Evolutionary conservation across 2,888 invertebrate species (phyloP), one percentile per base, ranked within the genome.

Genomic region (Sacculina carcini): DNA sequence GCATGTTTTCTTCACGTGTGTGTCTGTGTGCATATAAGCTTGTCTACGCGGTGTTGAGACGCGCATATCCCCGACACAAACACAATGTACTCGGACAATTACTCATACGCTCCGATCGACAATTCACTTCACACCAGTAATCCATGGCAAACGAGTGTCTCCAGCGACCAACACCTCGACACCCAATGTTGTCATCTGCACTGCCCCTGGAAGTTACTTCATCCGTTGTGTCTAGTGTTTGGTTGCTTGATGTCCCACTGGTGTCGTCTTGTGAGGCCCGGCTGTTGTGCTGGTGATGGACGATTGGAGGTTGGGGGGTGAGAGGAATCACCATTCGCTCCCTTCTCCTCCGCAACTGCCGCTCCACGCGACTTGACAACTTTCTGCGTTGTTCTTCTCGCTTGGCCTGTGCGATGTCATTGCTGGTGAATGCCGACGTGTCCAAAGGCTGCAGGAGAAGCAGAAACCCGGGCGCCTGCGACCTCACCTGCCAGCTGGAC

Each of bases 31-130:
- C n/a, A n/a, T n/a, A n/a, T n/a, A n/a, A n/a, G n/a, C n/a, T 63
- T 5, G 59, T 54, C 14, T 44, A 44, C 5, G 29, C 16, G 10
- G 4, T 28, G 16, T 16, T 26, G 16, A 44, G 44, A 2, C 44
- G 28, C 2, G 44, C 44, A 29, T 44, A 28, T 7, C 28, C 28
- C 2, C 44, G 28, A 12, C 44, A 44, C 44, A 28, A 26, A 29
- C 44, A 44, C 44, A 44, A 29, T 2, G 4, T 44, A 26, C 29
- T 44, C 16, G 44, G 44, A 14, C 44, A 44, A 29, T 44, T 44
- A 1, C n/a, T 26, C 28, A 44, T 29, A 26, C 29, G 26, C 14
- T 44, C 44, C 1, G 44, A 44, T 7, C 9, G 5, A 12, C 44
- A 44, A 12, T 44, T 44, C 9, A 44, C 44, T 29, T 44, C 44